Conservation (phyloP, 1,140 invertebrate species). For the Danaus plexippus region DNA sequence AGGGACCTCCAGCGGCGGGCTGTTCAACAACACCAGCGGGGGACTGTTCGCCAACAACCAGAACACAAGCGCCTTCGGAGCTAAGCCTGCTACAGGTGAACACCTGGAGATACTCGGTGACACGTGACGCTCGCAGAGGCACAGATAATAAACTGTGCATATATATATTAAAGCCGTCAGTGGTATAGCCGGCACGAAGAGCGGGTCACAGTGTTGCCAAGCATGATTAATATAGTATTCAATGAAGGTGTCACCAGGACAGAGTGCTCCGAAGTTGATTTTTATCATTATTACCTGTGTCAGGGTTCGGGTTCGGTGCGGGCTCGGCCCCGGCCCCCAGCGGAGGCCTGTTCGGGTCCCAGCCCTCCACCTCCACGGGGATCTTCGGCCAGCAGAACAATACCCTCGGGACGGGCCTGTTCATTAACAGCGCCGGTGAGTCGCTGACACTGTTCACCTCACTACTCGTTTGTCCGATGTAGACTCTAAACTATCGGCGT, state of each 20-base stretch:
- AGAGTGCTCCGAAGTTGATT: too few relatives aligned
- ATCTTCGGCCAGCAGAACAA: slow-evolving; percentile 77
- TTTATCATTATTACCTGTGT: too few relatives aligned
- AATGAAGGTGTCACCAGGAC: too few relatives aligned
- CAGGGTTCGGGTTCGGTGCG: slow-evolving; percentile 53
- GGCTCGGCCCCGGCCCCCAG: slow-evolving; percentile 42
- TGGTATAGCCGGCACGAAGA: too few relatives aligned
- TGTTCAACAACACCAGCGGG: slow-evolving; percentile 53
- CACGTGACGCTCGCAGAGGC: too few relatives aligned
- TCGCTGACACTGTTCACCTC: slow-evolving; percentile 2
- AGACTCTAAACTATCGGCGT: too few relatives aligned
- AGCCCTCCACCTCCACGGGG: slow-evolving; percentile 60
- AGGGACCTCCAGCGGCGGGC: slow-evolving; percentile 20
- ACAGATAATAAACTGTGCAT: too few relatives aligned
- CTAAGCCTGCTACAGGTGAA: slow-evolving; percentile 62
- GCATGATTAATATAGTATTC: too few relatives aligned
- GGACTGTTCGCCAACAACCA: slow-evolving; percentile 47
- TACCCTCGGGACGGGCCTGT: slow-evolving; percentile 68
- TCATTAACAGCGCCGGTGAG: slow-evolving; percentile 71
- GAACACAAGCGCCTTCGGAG: slow-evolving; percentile 72
- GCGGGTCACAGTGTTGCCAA: too few relatives aligned
- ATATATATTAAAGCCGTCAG: too few relatives aligned
- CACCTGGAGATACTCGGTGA: too few relatives aligned
- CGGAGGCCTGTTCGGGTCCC: slow-evolving; percentile 66
- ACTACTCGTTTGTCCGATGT: too few relatives aligned